Evolutionary conservation across 2,888 invertebrate species (phyloP).

Genomic region (Amphipoea lucens): DNA sequence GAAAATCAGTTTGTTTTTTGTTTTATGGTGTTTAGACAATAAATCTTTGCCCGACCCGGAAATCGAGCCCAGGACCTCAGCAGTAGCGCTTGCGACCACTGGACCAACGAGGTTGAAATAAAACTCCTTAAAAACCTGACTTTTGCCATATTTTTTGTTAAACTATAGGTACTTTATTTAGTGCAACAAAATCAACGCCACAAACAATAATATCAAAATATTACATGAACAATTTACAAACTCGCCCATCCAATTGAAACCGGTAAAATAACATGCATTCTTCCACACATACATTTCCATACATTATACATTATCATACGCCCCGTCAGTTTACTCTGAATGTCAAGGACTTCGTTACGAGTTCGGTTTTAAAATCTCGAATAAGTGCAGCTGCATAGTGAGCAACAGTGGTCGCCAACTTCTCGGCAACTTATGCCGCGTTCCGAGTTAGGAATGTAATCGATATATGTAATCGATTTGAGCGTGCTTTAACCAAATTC

Average conservation of each 20-base stretch:
- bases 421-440: no score
- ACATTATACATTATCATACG: constrained; percentile 36
- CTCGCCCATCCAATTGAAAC: constrained; percentile 30
- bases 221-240: constrained; percentile 3
- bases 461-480: no score
- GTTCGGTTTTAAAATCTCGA: constrained; percentile 21
- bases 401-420: no score
- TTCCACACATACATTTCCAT: constrained; percentile 38
- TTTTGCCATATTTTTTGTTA: neutral
- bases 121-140: neutral
- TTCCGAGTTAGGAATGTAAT: no score
- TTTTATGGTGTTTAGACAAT: no score
- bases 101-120: no score
- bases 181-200: neutral
- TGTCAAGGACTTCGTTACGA: constrained; percentile 44
- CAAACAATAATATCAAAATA: neutral
- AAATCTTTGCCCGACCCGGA: no score
- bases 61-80: no score
- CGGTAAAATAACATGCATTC: constrained; percentile 27
- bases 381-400: constrained; percentile 23
- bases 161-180: neutral
- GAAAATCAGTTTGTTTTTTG: no score
- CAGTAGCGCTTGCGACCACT: no score
- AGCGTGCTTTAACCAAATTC: no score
- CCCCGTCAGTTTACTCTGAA: constrained; percentile 37